Conservation (phyloP, 2,797 vertebrate genomes). For the Glossophaga mutica region DNA sequence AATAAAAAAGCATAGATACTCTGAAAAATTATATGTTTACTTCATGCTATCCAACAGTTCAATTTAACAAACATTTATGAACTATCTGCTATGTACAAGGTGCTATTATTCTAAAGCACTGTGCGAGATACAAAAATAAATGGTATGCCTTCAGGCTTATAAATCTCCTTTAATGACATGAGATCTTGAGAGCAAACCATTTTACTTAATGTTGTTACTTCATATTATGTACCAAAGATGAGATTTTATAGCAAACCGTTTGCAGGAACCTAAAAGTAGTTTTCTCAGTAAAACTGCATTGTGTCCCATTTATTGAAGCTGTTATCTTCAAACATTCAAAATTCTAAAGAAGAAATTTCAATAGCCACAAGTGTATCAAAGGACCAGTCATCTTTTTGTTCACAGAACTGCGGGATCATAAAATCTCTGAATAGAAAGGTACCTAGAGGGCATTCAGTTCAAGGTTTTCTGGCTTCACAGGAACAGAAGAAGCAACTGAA, state of each 20-base stretch:
- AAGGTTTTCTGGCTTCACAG: not conserved
- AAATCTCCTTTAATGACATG: not conserved
- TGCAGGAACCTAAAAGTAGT: not conserved
- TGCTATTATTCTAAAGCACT: not conserved
- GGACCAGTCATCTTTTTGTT: conserved; percentile 12
- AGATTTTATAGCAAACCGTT: not conserved
- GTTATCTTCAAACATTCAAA: not conserved
- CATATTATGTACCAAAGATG: not conserved
- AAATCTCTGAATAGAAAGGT: conserved; percentile 4
- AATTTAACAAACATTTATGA: conserved; percentile 1
- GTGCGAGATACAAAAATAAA: not conserved
- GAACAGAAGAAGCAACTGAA: not conserved
- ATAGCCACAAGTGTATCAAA: not conserved
- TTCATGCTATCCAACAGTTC: not conserved
- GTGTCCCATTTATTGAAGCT: not conserved
- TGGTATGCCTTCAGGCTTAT: not conserved
- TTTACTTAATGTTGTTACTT: conserved; percentile 19
- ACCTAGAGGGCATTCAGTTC: not conserved
- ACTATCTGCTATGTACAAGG: not conserved
- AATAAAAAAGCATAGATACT: not conserved
- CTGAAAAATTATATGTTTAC: not conserved
- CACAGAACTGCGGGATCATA: not conserved
- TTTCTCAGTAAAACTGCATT: conserved; percentile 7
- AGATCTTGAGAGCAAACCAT: not conserved
- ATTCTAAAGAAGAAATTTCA: not conserved